Percentiles rank a stretch among this genome's conserved stretches.
phyloP scores from a whole-genome alignment of 1,140 invertebrate species.

The Tetragonula clypearis region DNA sequence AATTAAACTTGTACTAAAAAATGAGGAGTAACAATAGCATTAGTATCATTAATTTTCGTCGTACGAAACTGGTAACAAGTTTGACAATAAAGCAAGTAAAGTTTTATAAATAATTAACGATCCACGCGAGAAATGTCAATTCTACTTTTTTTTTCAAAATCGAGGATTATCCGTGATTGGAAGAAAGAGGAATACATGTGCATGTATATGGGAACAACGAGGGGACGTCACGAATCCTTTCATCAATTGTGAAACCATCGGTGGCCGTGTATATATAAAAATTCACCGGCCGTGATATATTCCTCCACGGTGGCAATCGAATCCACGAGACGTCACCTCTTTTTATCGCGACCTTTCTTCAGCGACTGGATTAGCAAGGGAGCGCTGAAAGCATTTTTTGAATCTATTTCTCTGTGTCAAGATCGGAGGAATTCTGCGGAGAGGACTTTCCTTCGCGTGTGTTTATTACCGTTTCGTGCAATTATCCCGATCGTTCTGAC shows the following conservation, averaged over 20 bases:
- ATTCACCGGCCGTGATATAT: conserved; percentile 59
- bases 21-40: too few relatives aligned
- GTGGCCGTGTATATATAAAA: conserved; percentile 11
- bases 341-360: background rate
- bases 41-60: too few relatives aligned
- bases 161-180: too few relatives aligned
- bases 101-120: too few relatives aligned
- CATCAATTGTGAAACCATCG: conserved; percentile 6
- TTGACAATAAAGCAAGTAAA: too few relatives aligned
- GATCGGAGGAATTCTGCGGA: background rate
- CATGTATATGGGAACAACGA: conserved; percentile 3
- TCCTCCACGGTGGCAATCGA: conserved; percentile 60
- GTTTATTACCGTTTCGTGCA: background rate
- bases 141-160: too few relatives aligned
- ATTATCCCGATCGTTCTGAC: background rate
- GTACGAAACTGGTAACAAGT: too few relatives aligned
- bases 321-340: conserved; percentile 14
- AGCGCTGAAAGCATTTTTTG: background rate
- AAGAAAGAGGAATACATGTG: too few relatives aligned
- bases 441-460: background rate
- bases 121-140: too few relatives aligned
- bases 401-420: background rate
- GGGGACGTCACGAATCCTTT: conserved; percentile 57
- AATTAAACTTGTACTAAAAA: too few relatives aligned
- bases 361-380: background rate